These are phyloP conservation scores for Meloe dianella DNA, from an alignment of 2,888 invertebrate genomes.

Conservation along the genomic window DNA sequence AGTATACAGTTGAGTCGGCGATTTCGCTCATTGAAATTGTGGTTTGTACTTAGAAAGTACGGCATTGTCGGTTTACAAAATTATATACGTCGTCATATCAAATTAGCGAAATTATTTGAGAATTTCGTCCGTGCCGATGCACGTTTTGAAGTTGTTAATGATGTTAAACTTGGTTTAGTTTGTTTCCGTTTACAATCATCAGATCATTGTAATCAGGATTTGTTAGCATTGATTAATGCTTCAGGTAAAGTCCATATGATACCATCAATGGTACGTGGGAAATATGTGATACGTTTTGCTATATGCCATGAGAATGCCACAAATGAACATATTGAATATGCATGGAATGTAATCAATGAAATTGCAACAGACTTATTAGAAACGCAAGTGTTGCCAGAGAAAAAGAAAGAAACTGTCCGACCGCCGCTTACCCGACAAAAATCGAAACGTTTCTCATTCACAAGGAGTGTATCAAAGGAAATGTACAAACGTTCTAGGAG, in stretches of 20 bases:
- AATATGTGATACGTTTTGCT: slow-evolving; percentile 78
- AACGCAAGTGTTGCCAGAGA: slow-evolving; percentile 53
- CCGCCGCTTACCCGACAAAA: slow-evolving; percentile 62
- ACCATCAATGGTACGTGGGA: slow-evolving; percentile 76
- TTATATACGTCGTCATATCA: slow-evolving; percentile 83
- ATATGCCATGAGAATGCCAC: slow-evolving; percentile 79
- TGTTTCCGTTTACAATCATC: slow-evolving; percentile 76
- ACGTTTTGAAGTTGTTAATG: slow-evolving; percentile 78
- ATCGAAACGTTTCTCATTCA: slow-evolving; percentile 65
- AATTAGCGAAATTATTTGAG: slow-evolving; percentile 78
- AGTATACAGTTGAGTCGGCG: slow-evolving; percentile 85
- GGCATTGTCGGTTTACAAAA: slow-evolving; percentile 81
- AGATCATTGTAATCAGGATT: slow-evolving; percentile 74
- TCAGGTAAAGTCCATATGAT: slow-evolving; percentile 88
- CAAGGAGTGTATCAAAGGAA: slow-evolving; percentile 64
- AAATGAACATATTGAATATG: slow-evolving; percentile 74
- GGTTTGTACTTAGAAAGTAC: slow-evolving; percentile 85
- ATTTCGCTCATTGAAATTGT: slow-evolving; percentile 84
- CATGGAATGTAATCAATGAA: slow-evolving; percentile 68
- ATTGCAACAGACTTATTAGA: slow-evolving; percentile 66
- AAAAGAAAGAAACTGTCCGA: slow-evolving; percentile 57
- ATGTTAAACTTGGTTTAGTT: slow-evolving; percentile 77
- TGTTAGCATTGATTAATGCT: slow-evolving; percentile 80
- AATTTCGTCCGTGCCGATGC: slow-evolving; percentile 69
- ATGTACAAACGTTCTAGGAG: slow-evolving; percentile 62